phyloP scores from a whole-genome alignment of 35 echinoderm and acorn worm genomes.

The Ophiothrix spiculata region DNA sequence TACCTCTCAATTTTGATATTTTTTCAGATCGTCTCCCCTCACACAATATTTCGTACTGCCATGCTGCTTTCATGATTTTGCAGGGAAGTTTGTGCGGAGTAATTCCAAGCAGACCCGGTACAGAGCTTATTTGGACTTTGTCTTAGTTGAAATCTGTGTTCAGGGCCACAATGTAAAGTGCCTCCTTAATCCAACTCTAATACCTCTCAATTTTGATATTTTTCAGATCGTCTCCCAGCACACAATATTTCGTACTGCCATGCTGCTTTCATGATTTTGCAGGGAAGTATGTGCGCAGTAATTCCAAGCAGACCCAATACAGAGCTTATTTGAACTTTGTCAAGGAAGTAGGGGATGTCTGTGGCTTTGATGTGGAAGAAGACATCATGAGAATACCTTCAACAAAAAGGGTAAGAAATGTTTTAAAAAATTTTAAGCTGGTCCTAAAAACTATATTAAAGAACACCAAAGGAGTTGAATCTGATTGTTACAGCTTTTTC shows the following conservation, averaged over 20 bases:
- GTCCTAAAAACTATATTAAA: too few species aligned
- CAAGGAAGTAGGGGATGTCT: constrained; percentile 53
- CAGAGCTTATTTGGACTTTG: constrained; percentile 77
- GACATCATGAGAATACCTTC: constrained; percentile 89
- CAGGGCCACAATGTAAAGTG: constrained; percentile 77
- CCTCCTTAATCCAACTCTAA: too few species aligned
- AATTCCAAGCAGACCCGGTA: constrained; percentile 60
- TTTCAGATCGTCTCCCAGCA: constrained; percentile 62
- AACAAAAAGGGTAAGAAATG: constrained; percentile 83
- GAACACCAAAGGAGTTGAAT: too few species aligned
- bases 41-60: constrained; percentile 86
- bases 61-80: constrained; percentile 96
- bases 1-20: too few species aligned
- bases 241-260: constrained; percentile 81
- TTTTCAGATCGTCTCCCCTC: constrained; percentile 59
- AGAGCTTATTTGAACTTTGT: constrained; percentile 82
- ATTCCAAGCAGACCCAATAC: constrained; percentile 61
- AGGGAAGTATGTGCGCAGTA: constrained; percentile 47
- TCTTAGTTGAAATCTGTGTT: constrained; percentile 46
- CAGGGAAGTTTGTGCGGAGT: constrained; percentile 53
- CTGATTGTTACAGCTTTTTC: too few species aligned
- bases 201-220: too few species aligned
- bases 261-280: constrained; percentile 98
- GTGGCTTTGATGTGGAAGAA: constrained; percentile 81
- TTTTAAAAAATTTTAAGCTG: too few species aligned